Conservation (phyloP, 2,113 vertebrate genomes). For the cattle (Bos taurus) region ARS-UCD2.0 NC_037328.1:141692001-141692500, state of each 20-base stretch:
- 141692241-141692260: background rate
- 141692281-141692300: background rate
- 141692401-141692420: background rate
- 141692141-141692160: background rate
- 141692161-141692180: background rate
- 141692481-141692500: background rate
- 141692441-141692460: background rate
- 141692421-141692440: background rate
- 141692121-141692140: accelerated
- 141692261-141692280: background rate
- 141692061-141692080: accelerated
- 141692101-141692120: background rate
- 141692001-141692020: background rate
- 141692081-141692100: background rate
- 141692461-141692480: background rate
- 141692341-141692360: background rate
- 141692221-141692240: no score
- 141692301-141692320: background rate
- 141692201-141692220: background rate
- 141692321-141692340: background rate
- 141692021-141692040: no score
- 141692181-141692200: background rate
- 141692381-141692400: background rate
- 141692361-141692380: background rate
- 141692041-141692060: accelerated